Evolutionary conservation across 2,113 vertebrate species (phyloP).

Genomic region (Mustelus asterias): DNA sequence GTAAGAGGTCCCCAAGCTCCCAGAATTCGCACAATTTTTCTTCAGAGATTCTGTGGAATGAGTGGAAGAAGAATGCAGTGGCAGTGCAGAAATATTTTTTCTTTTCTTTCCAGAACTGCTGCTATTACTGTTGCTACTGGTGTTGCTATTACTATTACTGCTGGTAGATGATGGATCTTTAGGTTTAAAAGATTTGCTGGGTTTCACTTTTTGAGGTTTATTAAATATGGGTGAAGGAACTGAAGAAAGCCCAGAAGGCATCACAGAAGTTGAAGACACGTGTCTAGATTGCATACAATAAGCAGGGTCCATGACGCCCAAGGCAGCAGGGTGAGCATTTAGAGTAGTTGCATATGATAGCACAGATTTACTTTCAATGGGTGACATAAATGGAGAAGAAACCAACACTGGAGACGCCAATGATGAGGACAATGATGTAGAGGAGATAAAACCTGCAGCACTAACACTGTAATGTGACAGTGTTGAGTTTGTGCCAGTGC

Average conservation of each 20-base stretch:
- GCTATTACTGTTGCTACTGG: constrained; percentile 62
- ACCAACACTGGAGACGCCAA: constrained; percentile 58
- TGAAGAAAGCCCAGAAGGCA: constrained; percentile 86
- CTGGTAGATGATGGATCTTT: constrained; percentile 71
- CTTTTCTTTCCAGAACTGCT: constrained; percentile 85
- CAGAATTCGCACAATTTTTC: constrained; percentile 84
- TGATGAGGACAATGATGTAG: constrained; percentile 51
- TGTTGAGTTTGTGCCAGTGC: constrained; percentile 74
- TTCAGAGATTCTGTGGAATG: constrained; percentile 82
- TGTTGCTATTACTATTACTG: constrained; percentile 66
- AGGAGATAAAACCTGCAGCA: constrained; percentile 68
- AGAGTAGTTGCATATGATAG: constrained; percentile 90
- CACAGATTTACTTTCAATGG: constrained; percentile 68
- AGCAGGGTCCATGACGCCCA: constrained; percentile 75
- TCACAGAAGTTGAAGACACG: constrained; percentile 88
- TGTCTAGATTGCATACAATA: constrained; percentile 86
- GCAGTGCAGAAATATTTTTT: constrained; percentile 78
- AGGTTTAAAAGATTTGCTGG: constrained; percentile 76
- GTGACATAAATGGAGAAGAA: constrained; percentile 67
- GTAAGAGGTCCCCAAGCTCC: constrained; percentile 76
- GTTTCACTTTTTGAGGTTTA: constrained; percentile 86
- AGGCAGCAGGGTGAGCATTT: constrained; percentile 74
- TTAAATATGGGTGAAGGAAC: constrained; percentile 77
- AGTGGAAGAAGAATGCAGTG: constrained; percentile 58
- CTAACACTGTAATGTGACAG: constrained; percentile 61